Evolutionary conservation across 2,797 vertebrate species (phyloP).

Genomic region (Chanos chanos): DNA sequence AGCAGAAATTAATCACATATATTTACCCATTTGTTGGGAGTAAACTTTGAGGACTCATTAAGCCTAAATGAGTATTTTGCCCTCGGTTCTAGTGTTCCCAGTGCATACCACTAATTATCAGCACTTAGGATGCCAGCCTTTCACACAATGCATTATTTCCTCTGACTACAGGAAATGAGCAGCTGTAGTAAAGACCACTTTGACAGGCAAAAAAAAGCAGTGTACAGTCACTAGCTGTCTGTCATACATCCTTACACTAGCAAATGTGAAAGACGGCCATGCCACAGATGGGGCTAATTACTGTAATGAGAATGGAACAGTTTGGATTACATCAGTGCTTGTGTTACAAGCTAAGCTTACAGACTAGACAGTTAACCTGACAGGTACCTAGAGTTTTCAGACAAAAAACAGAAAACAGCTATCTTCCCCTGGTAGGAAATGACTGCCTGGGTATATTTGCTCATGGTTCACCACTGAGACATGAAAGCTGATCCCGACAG

Average conservation of each 20-base stretch:
- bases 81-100: conserved; percentile 21
- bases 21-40: conserved; percentile 4
- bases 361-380: conserved; percentile 54
- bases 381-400: conserved; percentile 28
- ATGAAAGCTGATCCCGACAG: conserved; percentile 4
- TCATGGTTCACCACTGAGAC: conserved; percentile 3
- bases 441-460: conserved; percentile 35
- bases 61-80: conserved; percentile 25
- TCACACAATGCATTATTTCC: too few species aligned
- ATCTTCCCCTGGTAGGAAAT: conserved; percentile 66
- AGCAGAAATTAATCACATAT: conserved; percentile 34
- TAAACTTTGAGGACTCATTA: conserved; percentile 34
- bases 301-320: conserved; percentile 21
- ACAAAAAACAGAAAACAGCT: conserved; percentile 60
- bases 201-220: conserved; percentile 24
- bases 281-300: conserved; percentile 42
- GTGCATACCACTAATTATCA: conserved; percentile 7
- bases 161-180: too few species aligned
- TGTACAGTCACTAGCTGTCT: conserved; percentile 33
- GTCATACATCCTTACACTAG: conserved; percentile 17
- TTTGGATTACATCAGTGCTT: conserved; percentile 4
- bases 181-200: too few species aligned
- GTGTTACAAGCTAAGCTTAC: conserved; percentile 4
- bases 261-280: conserved; percentile 41
- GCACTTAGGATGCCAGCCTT: too few species aligned